Evolutionary conservation across 2,113 vertebrate species (phyloP), one percentile per base, ranked within the genome.

Genomic region (Lethenteron camtschaticum): DNA sequence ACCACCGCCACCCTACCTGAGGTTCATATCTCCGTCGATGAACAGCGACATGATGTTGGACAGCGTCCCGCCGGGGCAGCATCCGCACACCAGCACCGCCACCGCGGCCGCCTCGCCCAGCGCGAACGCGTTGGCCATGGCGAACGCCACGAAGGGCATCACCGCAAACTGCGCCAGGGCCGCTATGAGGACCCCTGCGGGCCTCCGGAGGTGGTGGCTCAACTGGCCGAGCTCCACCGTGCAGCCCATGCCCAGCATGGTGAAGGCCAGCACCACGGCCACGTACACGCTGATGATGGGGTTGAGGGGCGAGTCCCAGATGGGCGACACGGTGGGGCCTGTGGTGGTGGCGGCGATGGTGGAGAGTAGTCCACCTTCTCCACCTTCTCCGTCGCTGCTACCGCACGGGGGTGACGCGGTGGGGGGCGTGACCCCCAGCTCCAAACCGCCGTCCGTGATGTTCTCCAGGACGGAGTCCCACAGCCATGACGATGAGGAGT

Each of bases 1-100:
- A 41, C 16, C 12, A 14, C 8, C 2, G 5, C 24, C 16, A 11
- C n/a, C 8, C 1, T 86, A 96, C 92, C 92, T 97, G 75, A 97
- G 88, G 75, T 92, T 97, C 91, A 96, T 97, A 75, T 96, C 90
- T 18, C 90, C 91, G 76, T 95, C 82, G 71, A 85, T 89, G 76
- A 97, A 82, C 71, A 96, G 82, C 10, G 87, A 85, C 87, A 97
- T 82, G 73, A 96, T 87, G 68, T 95, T 96, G 74, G 92, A 96
- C 69, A 97, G 79, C 74, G 89, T 96, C 2, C 92, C 92, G 1
- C 92, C 92, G 1, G 92, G 92, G 24, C 92, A 95, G 81, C 90
- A 97, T 74, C 91, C 91, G 55, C 92, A 97, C 14, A 97, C 81
- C 9, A 97, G 85, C 18, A 97, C 88, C 0, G 92, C 90, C 75